Evolutionary conservation across 2,888 invertebrate species (phyloP).

Genomic region (Rhorus exstirpatorius): DNA sequence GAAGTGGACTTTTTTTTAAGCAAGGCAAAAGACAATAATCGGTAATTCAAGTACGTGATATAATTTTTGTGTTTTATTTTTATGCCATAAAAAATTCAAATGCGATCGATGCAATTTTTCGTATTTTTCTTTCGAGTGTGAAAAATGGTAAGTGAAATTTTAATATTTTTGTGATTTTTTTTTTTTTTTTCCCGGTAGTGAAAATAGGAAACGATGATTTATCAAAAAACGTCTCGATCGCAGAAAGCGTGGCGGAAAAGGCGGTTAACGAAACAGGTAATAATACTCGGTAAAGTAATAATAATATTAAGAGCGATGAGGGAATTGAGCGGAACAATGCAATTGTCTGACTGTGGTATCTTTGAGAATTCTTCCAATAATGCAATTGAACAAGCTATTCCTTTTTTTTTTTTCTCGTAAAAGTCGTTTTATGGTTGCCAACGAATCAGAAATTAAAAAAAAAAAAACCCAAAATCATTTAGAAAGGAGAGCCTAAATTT

Average conservation of each 20-base stretch:
- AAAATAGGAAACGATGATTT: slow-evolving; percentile 44
- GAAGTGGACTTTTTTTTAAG: background rate
- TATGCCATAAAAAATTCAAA: background rate
- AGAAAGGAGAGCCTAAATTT: no score
- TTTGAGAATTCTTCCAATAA: no score
- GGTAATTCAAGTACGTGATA: slow-evolving; percentile 35
- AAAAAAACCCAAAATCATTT: no score
- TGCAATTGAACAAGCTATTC: no score
- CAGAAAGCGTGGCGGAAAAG: slow-evolving; percentile 77
- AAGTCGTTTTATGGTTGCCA: no score
- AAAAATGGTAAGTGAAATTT: background rate
- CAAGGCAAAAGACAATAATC: slow-evolving; percentile 8
- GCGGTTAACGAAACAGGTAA: slow-evolving; percentile 80
- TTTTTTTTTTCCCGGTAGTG: background rate
- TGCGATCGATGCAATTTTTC: background rate
- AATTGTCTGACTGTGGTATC: no score
- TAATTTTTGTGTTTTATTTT: background rate
- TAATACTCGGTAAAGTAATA: background rate
- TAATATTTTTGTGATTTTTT: background rate
- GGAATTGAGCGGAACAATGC: no score
- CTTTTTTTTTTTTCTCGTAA: no score
- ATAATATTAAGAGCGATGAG: background rate
- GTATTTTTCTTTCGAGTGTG: background rate
- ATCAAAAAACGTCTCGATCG: slow-evolving; percentile 20
- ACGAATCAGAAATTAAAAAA: no score